Evolutionary conservation across 2,797 vertebrate genomes (phyloP), one percentile per base, ranked within the genome.

Genomic region (Loris lydekkerianus): DNA sequence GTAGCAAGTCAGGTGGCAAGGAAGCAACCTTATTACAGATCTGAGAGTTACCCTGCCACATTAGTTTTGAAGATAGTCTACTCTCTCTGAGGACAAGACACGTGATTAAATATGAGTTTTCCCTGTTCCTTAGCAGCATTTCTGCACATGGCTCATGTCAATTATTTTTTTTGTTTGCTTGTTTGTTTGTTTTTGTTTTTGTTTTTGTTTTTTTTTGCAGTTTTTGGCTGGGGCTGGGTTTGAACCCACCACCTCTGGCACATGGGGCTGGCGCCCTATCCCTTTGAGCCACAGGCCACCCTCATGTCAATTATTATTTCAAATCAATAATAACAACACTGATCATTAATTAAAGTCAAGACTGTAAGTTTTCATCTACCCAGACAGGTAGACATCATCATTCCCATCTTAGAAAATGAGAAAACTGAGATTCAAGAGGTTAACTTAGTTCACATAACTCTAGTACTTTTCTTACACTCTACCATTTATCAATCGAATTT

Each of bases 61-160:
- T 88, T 85, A 46, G 29, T 89, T 91, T 65, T 95, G n/a, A 83
- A 81, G 61, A 23, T 58, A 76, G 49, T 43, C 56, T 80, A 46
- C 29, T 61, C 49, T 93, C 75, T 77, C 58, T 46, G 40, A 63
- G 37, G 56, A 88, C 18, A 58, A 84, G 43, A 81, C 21, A n/a
- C 14, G 20, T 25, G 20, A 90, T 76, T 87, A 67, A 82, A 72
- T 70, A 31, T 31, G 69, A 87, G 18, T 91, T 77, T 82, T 85
- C 70, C 40, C 20, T 31, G 15, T 91, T 53, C 25, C 21, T 37
- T 67, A 92, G 75, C 34, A 76, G 56, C 37, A n/a, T 80, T 69
- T 93, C 65, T 92, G 61, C 56, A 11, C 23, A 61, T 27, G n/a
- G 69, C 40, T 40, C 43, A 63, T 17, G 34, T 18, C 63, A 75